phyloP scores from a whole-genome alignment of 2,888 invertebrate genomes.

The Acleris laterana region DNA sequence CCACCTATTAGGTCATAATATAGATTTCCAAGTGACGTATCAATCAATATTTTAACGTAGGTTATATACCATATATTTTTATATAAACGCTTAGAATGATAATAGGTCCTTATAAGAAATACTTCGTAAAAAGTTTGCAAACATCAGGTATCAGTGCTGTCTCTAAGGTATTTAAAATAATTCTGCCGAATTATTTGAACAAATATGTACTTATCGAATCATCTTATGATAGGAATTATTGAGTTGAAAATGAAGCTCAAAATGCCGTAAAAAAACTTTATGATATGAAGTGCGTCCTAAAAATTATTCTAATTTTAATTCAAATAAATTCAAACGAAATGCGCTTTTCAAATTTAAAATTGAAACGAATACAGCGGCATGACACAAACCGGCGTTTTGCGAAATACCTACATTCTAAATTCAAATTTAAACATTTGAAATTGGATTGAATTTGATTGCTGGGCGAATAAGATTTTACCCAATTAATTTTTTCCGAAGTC shows the following conservation, averaged over 20 bases:
- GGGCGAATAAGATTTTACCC: neutral
- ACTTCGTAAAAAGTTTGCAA: too few species aligned
- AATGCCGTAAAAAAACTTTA: too few species aligned
- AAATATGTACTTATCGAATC: too few species aligned
- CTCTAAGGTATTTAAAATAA: too few species aligned
- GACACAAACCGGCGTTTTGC: neutral
- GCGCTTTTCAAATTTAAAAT: constrained; percentile 33
- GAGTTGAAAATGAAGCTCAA: too few species aligned
- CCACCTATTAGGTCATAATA: constrained; percentile 25
- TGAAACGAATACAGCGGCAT: constrained; percentile 25
- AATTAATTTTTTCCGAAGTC: neutral
- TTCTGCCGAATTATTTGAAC: too few species aligned
- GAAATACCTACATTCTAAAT: constrained; percentile 7
- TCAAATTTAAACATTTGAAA: constrained; percentile 1
- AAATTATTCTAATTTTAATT: constrained; percentile 21
- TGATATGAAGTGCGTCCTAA: neutral
- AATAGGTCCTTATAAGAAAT: too few species aligned
- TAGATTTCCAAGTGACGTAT: neutral
- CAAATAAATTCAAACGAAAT: constrained; percentile 35
- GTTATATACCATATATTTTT: too few species aligned
- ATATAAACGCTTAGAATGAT: too few species aligned
- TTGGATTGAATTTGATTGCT: neutral
- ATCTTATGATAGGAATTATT: too few species aligned
- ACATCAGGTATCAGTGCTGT: too few species aligned
- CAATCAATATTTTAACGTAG: too few species aligned